Evolutionary conservation across 2,888 invertebrate genomes (phyloP).

Genomic region (Tolmerus cingulatus): DNA sequence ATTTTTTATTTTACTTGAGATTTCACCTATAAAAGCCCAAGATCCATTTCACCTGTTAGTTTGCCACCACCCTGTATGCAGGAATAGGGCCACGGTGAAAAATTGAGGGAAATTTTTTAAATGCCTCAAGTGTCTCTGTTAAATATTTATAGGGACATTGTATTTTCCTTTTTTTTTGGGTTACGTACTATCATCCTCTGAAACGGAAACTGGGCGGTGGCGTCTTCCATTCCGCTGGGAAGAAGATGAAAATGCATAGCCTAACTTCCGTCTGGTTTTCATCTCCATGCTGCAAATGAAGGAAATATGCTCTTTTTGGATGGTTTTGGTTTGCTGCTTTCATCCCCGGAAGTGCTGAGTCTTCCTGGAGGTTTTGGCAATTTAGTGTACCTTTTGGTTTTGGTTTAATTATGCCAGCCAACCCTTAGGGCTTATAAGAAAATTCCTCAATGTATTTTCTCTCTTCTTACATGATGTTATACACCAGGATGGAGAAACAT

Average conservation of each 20-base stretch:
- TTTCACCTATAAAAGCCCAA: background rate
- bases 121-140: background rate
- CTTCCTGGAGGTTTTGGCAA: background rate
- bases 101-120: background rate
- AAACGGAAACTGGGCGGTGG: background rate
- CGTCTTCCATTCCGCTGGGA: background rate
- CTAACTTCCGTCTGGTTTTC: background rate
- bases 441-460: background rate
- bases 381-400: background rate
- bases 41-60: background rate
- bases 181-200: background rate
- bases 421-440: background rate
- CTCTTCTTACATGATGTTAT: too few relatives aligned
- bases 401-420: background rate
- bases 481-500: too few relatives aligned
- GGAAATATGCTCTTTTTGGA: background rate
- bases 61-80: background rate
- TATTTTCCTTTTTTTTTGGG: background rate
- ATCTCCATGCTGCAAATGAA: background rate
- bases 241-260: background rate
- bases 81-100: background rate
- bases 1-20: background rate
- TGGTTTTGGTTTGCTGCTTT: background rate
- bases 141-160: background rate
- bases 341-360: background rate